These are phyloP conservation scores for Prosapia bicincta DNA, from an alignment of 2,888 invertebrate species.

Conservation along the genomic window DNA sequence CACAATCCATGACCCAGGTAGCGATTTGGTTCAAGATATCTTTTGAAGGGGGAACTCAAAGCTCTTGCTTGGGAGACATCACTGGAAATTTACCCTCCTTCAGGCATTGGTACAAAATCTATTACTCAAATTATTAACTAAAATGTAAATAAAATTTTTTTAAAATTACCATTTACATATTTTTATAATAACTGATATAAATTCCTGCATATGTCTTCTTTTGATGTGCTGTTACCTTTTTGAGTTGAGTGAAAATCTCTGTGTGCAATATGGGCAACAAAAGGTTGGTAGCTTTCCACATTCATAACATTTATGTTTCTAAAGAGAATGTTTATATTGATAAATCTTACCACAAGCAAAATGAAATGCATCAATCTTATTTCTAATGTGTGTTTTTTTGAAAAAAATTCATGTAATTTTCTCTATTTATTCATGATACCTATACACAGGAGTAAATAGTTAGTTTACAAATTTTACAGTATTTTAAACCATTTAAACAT, in stretches of 20 bases:
- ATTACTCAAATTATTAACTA: too few relatives aligned
- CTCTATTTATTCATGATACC: not conserved
- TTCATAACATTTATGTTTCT: conserved; percentile 52
- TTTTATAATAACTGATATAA: too few relatives aligned
- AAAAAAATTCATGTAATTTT: not conserved
- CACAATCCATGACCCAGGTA: too few relatives aligned
- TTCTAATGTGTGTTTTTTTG: not conserved
- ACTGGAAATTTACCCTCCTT: too few relatives aligned
- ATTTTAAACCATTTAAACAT: too few relatives aligned
- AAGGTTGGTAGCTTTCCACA: conserved; percentile 44
- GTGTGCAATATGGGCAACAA: conserved; percentile 46
- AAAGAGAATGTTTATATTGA: conserved; percentile 43
- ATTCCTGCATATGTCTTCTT: conserved; percentile 5
- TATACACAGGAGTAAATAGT: not conserved
- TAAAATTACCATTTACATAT: too few relatives aligned
- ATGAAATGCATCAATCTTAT: conserved; percentile 7
- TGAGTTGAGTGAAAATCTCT: conserved; percentile 33
- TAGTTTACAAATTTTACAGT: not conserved
- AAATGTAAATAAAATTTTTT: too few relatives aligned
- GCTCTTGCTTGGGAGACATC: too few relatives aligned
- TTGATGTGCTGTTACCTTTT: conserved; percentile 35
- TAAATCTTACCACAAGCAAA: conserved; percentile 26
- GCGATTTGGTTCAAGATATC: too few relatives aligned
- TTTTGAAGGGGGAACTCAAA: too few relatives aligned
- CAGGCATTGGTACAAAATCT: too few relatives aligned